phyloP scores from a whole-genome alignment of 1,140 invertebrate genomes.

The Drosophila malerkotliana region DNA sequence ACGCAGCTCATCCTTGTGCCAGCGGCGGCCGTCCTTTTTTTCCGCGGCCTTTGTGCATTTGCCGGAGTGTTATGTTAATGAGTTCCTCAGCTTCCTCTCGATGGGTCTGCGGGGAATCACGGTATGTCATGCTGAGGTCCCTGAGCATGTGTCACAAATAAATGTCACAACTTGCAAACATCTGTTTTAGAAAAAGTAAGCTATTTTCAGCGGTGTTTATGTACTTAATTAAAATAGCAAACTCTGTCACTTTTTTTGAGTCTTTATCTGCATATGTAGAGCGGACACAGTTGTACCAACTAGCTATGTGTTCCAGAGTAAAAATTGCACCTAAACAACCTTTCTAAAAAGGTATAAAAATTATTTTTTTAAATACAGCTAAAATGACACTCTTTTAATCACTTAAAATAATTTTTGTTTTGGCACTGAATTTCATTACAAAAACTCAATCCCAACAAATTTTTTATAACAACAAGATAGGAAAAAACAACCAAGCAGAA shows the following conservation, averaged over 20 bases:
- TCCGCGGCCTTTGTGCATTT: conserved; percentile 3
- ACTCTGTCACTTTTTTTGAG: background rate
- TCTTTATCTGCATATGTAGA: background rate
- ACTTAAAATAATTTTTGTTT: too few species aligned
- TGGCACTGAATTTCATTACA: too few species aligned
- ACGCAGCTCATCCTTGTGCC: conserved; percentile 37
- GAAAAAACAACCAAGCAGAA: too few species aligned
- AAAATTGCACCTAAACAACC: too few species aligned
- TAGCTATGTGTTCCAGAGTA: too few species aligned
- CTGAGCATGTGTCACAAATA: conserved; percentile 60
- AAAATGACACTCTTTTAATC: too few species aligned
- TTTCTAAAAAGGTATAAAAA: too few species aligned
- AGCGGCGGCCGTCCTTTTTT: conserved; percentile 1
- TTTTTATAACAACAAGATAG: too few species aligned
- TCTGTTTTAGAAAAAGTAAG: background rate
- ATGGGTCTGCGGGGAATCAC: conserved; percentile 33
- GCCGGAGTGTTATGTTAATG: conserved; percentile 38
- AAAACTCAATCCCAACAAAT: too few species aligned
- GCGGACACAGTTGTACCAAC: too few species aligned
- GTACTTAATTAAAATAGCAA: background rate
- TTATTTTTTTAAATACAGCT: too few species aligned
- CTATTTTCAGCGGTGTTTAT: background rate
- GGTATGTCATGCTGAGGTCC: conserved; percentile 8
- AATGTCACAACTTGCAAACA: conserved; percentile 7
- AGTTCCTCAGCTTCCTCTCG: conserved; percentile 39